phyloP scores from a whole-genome alignment of 1,140 invertebrate species.

The Stegodyphus dumicola region DNA sequence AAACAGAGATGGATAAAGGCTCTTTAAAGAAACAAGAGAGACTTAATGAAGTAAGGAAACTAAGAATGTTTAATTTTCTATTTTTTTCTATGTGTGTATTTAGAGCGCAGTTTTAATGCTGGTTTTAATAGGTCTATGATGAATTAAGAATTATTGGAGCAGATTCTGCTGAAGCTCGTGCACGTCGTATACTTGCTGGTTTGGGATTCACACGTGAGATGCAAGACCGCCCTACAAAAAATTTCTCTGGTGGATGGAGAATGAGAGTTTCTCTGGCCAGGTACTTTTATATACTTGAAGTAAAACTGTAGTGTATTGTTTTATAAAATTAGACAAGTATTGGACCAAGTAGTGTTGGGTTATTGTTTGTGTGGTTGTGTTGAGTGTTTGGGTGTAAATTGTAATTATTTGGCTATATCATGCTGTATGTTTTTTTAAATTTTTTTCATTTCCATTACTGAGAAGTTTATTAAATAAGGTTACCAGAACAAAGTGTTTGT shows the following conservation, averaged over 20 bases:
- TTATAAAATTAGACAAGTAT: too few relatives aligned
- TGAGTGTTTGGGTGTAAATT: too few relatives aligned
- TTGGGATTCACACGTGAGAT: constrained; percentile 94
- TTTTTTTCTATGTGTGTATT: too few relatives aligned
- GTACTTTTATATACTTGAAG: constrained; percentile 61
- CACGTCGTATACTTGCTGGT: constrained; percentile 95
- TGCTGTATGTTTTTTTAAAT: too few relatives aligned
- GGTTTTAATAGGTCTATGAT: constrained; percentile 80
- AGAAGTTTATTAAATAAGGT: too few relatives aligned
- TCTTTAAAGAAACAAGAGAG: constrained; percentile 79
- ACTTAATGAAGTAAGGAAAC: constrained; percentile 80
- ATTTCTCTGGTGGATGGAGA: constrained; percentile 98
- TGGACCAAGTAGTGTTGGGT: too few relatives aligned
- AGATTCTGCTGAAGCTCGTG: constrained; percentile 95
- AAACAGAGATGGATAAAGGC: constrained; percentile 76
- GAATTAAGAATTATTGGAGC: constrained; percentile 96
- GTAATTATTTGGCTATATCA: too few relatives aligned
- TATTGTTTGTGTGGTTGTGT: too few relatives aligned
- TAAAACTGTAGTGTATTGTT: too few relatives aligned
- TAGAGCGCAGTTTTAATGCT: too few relatives aligned
- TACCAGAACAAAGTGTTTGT: too few relatives aligned
- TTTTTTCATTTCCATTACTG: too few relatives aligned
- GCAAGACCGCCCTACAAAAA: constrained; percentile 93
- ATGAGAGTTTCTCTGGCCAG: constrained; percentile 96
- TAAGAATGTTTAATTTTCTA: not conserved